Evolutionary conservation across 2,888 invertebrate species (phyloP), one percentile per base, ranked within the genome.

Genomic region (Drosophila testacea): DNA sequence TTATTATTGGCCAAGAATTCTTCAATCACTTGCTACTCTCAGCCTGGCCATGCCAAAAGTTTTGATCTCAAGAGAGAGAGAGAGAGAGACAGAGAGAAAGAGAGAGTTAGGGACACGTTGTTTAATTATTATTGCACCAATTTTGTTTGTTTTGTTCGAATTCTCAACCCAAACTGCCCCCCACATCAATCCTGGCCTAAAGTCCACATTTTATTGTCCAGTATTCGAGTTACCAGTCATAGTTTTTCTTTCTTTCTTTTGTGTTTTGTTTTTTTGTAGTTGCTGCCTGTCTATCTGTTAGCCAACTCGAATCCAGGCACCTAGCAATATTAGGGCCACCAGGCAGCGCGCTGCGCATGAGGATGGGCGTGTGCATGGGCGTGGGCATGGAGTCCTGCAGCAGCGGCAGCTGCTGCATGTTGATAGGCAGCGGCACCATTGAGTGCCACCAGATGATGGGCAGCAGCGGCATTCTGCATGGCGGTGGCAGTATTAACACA

Each of bases 401-500:
- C 90, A 1, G 91, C 88, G 4, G 91, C 91, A 0, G 91, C 91
- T 2, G 85, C 92, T 6, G 84, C 92, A 46, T 94, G 94, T 70
- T 91, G 90, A 62, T 91, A 90, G 13, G 91, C 90, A 2, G 91
- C 90, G 28, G 91, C 89, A 0, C 89, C 85, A 7, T 85, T 85
- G 1, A 85, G 16, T 0, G 89, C 84, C 27, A 89, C 85, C 75
- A 85, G 34, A 44, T 89, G 85, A 48, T 85, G 85, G 4, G 91
- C 91, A 6, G 83, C 91, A 13, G 85, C 92, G 9, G 91, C 85
- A 78, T 92, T 93, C 56, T 92, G 92, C 91, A 85, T 91, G 1
- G 94, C 94, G 0, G 94, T 94, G 11, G 92, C 90, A 0, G 91
- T 89, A 55, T 82, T 87, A 0, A 92, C 93, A 30, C 92, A 91